Evolutionary conservation across 2,888 invertebrate genomes (phyloP).

Genomic region (Thecophora atra): DNA sequence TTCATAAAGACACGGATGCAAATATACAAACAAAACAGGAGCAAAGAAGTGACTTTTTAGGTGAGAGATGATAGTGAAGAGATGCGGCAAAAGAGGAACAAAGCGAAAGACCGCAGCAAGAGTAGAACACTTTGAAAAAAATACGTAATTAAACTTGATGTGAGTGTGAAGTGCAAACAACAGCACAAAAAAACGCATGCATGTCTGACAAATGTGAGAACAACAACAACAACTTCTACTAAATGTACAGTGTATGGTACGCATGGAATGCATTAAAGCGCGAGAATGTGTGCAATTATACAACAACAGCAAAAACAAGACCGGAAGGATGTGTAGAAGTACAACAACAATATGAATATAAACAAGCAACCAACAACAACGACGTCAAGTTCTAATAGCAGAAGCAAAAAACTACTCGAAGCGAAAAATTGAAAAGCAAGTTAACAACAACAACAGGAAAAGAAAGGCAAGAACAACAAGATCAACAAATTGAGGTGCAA

Average conservation of each 20-base stretch:
- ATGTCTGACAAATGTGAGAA: conserved; percentile 7
- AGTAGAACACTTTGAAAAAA: conserved; percentile 16
- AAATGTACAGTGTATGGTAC: neutral
- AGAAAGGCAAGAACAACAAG: neutral
- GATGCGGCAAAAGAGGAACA: neutral
- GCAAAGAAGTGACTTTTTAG: conserved; percentile 14
- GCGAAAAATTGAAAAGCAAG: conserved; percentile 13
- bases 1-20: neutral
- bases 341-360: neutral
- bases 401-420: neutral
- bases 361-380: conserved; percentile 7
- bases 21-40: neutral
- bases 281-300: conserved; percentile 18
- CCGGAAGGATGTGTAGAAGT: neutral
- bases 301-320: conserved; percentile 21
- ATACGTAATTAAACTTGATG: conserved; percentile 32
- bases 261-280: conserved; percentile 7
- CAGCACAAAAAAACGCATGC: conserved; percentile 8
- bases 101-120: conserved; percentile 3
- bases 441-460: neutral
- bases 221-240: conserved; percentile 5
- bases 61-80: conserved; percentile 20
- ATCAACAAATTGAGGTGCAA: conserved; percentile 5
- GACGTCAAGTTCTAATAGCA: neutral
- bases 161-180: conserved; percentile 23